Conservation (phyloP, 2,113 vertebrate species). For the Sclerurus mexicanus region DNA sequence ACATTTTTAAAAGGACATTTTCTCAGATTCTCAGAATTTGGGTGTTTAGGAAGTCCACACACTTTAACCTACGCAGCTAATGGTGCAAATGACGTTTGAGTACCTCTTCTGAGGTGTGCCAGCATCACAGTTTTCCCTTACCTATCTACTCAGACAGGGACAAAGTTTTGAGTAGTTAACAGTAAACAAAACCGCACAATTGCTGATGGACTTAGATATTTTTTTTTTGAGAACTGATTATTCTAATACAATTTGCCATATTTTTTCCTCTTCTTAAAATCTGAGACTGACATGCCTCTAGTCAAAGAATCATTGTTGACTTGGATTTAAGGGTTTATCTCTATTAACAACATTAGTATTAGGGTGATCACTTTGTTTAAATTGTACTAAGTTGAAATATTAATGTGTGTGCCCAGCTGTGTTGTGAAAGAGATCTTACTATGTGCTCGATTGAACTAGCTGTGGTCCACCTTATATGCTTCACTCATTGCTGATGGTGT, state of each 20-base stretch:
- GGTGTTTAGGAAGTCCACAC: accelerated
- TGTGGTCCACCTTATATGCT: accelerated
- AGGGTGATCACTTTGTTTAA: neutral
- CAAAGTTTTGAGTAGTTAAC: neutral
- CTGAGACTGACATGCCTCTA: neutral
- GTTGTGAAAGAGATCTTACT: neutral
- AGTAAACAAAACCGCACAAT: neutral
- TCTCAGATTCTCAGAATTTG: neutral
- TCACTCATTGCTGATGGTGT: neutral
- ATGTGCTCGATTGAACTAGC: accelerated
- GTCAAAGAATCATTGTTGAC: neutral
- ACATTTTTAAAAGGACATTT: neutral
- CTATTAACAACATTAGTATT: neutral
- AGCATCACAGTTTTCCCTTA: neutral
- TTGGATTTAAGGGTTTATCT: neutral
- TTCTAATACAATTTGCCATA: neutral
- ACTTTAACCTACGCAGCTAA: neutral
- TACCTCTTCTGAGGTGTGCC: neutral
- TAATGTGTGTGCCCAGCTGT: neutral
- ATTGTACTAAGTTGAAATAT: neutral
- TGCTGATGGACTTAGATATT: neutral
- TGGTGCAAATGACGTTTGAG: neutral
- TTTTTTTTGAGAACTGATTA: neutral
- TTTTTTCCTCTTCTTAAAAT: neutral
- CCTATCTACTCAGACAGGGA: neutral